These are phyloP conservation scores for Peromyscus melanophrys DNA, from an alignment of 2,797 vertebrate species.

Conservation along the genomic window DNA sequence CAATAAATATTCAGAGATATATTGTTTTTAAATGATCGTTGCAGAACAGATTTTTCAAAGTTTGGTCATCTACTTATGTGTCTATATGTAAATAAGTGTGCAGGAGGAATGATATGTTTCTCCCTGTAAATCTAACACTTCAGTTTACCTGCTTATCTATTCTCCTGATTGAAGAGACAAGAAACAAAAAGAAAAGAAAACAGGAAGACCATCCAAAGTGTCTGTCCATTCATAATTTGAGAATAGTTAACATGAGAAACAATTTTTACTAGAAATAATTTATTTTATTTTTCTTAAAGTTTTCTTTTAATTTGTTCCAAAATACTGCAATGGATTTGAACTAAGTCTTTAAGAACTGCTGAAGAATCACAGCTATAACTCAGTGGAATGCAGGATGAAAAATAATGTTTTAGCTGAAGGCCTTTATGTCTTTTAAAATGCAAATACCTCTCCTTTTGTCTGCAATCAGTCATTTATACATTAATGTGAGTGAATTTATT, in stretches of 20 bases:
- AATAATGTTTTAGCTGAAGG: slow-evolving; percentile 80
- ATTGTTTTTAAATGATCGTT: slow-evolving; percentile 16
- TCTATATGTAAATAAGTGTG: neutral
- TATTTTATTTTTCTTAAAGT: neutral
- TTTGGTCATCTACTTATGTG: neutral
- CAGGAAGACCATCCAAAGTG: neutral
- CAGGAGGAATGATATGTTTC: too few relatives aligned
- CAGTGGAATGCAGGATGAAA: slow-evolving; percentile 67
- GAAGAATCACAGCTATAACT: slow-evolving; percentile 73
- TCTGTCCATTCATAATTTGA: neutral
- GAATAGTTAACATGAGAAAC: neutral
- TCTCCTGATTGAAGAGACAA: neutral
- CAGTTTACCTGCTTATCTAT: too few relatives aligned
- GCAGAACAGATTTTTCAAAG: neutral
- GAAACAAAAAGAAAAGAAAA: neutral
- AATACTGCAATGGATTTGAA: slow-evolving; percentile 18
- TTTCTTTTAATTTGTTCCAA: neutral
- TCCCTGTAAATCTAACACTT: neutral
- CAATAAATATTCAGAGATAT: neutral
- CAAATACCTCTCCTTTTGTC: slow-evolving; percentile 76
- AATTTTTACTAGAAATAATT: neutral
- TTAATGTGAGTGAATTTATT: slow-evolving; percentile 79
- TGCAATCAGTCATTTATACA: slow-evolving; percentile 80
- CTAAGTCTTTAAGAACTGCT: slow-evolving; percentile 60
- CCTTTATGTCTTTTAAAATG: slow-evolving; percentile 79